Conservation (phyloP, 2,888 invertebrate genomes). For the Acheta domesticus region DNA sequence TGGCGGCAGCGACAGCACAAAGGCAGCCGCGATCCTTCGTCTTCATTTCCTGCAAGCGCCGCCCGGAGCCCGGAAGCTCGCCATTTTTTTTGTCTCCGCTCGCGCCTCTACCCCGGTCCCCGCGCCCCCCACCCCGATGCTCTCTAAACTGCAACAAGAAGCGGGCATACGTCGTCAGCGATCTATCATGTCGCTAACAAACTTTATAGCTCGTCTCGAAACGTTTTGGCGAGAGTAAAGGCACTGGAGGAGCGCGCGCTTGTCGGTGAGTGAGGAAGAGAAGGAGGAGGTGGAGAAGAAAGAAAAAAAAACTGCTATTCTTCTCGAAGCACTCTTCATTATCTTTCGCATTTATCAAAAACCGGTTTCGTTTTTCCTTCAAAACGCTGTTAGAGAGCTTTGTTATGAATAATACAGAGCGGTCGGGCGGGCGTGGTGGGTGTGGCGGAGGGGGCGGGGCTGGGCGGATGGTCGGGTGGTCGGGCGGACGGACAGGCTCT, state of each 20-base stretch:
- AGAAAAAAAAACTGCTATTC: slow-evolving; percentile 20
- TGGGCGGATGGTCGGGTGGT: background rate
- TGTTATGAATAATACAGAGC: slow-evolving; percentile 22
- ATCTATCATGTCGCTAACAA: slow-evolving; percentile 18
- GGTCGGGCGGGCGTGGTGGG: background rate
- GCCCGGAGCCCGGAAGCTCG: background rate
- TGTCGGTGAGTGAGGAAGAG: too few relatives aligned
- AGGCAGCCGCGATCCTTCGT: background rate
- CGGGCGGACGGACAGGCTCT: background rate
- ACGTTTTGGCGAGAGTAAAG: slow-evolving; percentile 5
- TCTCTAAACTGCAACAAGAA: slow-evolving; percentile 18
- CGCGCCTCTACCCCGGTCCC: background rate
- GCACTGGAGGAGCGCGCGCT: background rate
- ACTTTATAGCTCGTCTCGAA: slow-evolving; percentile 18
- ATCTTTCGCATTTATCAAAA: slow-evolving; percentile 24
- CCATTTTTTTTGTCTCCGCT: background rate
- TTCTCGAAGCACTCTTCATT: slow-evolving; percentile 26
- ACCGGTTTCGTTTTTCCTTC: slow-evolving; percentile 25
- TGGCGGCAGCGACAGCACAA: background rate
- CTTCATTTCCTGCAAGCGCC: background rate
- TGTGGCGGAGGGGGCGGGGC: background rate
- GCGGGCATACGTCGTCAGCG: background rate
- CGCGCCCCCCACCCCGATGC: background rate
- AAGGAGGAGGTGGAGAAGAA: background rate
- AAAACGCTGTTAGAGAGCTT: slow-evolving; percentile 5